Evolutionary conservation across 2,113 vertebrate genomes (phyloP), one percentile per base, ranked within the genome.

Genomic region (Copsychus sechellarum): DNA sequence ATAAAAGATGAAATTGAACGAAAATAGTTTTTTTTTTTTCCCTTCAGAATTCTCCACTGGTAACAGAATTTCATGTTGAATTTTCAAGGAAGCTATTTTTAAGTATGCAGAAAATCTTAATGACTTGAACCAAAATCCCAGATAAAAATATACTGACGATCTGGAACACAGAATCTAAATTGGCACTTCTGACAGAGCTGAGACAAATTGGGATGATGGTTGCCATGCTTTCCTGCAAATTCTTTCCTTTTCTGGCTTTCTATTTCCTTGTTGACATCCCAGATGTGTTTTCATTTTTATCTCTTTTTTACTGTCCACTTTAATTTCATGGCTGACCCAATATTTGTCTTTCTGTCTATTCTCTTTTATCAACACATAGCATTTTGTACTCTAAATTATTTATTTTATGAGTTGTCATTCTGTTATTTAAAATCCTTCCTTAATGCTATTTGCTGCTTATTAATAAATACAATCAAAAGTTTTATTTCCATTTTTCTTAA

Each of bases 81-180:
- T 95, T 97, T 94, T 94, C 85, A 90, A 62, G 87, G 71, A 73
- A 90, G 91, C 86, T 96, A 96, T 96, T 97, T 97, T 96, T 95
- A 95, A 91, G 78, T 66, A 62, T 97, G 94, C 91, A 95, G 95
- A 94, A 97, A 95, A 95, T 95, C 91, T 95, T 96, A 95, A 96
- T 97, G 95, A 96, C 95, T 97, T 84, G 95, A 96, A 95, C 92
- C 79, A 96, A 92, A 95, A 97, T 96, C 91, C 91, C 76, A 93
- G 96, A 95, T 95, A 97, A 96, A 97, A 97, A 97, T 97, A 97
- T 43, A 92, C 96, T 71, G 80, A 83, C 80, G 88, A 95, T 96
- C 95, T 96, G 95, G 96, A 97, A 94, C 94, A 97, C 94, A 88
- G 95, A 92, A 95, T 95, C 94, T 97, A 94, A 95, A 96, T 92